Percentiles rank a stretch among this genome's conserved stretches.
Evolutionary conservation across 2,888 invertebrate genomes (phyloP).

Genomic region (Eilema sororculum): DNA sequence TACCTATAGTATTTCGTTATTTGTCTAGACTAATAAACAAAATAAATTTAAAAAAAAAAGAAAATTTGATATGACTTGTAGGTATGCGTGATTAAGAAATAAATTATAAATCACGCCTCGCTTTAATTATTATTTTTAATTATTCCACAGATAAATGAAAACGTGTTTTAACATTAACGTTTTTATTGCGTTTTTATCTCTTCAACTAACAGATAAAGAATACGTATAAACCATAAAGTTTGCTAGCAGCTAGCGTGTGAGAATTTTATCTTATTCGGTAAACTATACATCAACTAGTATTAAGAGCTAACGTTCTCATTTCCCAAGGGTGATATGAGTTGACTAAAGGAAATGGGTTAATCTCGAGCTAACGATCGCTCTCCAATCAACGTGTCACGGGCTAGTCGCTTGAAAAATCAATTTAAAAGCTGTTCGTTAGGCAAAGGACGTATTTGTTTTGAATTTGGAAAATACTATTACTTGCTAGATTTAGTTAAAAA

Average conservation of each 20-base stretch:
- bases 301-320: constrained; percentile 27
- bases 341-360: constrained; percentile 50
- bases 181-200: no score
- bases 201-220: neutral
- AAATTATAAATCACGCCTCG: no score
- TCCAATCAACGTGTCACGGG: constrained; percentile 22
- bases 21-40: no score
- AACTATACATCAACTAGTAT: neutral
- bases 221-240: neutral
- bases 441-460: neutral
- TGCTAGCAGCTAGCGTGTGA: neutral
- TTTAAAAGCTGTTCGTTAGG: neutral
- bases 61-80: no score
- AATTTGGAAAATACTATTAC: neutral
- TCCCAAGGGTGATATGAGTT: constrained; percentile 34
- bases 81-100: no score
- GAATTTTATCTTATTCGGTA: neutral
- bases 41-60: no score
- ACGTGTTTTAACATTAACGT: no score
- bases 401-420: neutral
- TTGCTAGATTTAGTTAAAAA: no score
- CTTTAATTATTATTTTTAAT: no score
- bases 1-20: no score
- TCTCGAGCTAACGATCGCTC: constrained; percentile 38
- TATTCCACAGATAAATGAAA: no score